These are phyloP conservation scores for Scaptodrosophila latifasciaeformis DNA, from an alignment of 2,888 invertebrate genomes.

Conservation along the genomic window DNA sequence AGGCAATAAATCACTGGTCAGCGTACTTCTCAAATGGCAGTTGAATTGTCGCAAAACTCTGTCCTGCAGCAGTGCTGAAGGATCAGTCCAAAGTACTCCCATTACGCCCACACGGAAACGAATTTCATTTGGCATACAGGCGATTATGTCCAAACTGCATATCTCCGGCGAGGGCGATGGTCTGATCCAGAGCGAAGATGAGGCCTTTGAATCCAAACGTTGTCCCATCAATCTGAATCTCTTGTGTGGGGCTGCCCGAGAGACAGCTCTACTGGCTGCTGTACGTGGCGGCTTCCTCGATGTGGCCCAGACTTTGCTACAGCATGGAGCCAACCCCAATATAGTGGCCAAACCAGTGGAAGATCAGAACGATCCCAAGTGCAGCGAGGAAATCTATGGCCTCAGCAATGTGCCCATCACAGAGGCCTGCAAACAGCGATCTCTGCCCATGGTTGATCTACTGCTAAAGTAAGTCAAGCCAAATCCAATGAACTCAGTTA, in stretches of 20 bases:
- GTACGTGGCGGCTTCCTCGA: slow-evolving; percentile 85
- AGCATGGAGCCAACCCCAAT: slow-evolving; percentile 89
- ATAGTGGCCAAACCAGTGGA: slow-evolving; percentile 77
- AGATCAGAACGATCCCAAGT: slow-evolving; percentile 75
- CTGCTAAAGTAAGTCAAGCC: slow-evolving; percentile 63
- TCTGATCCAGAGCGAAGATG: slow-evolving; percentile 60
- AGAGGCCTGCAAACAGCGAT: slow-evolving; percentile 74
- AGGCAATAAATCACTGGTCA: slow-evolving; percentile 86
- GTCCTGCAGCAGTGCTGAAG: slow-evolving; percentile 15
- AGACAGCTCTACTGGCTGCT: slow-evolving; percentile 89
- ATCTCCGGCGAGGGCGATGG: slow-evolving; percentile 78
- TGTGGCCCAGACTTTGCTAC: slow-evolving; percentile 82
- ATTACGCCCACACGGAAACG: slow-evolving; percentile 79
- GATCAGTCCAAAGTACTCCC: slow-evolving; percentile 67
- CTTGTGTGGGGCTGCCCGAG: slow-evolving; percentile 84
- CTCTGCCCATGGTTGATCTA: slow-evolving; percentile 72
- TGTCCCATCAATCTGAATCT: slow-evolving; percentile 85
- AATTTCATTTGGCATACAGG: slow-evolving; percentile 91
- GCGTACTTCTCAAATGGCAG: slow-evolving; percentile 83
- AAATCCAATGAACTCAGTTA: neutral
- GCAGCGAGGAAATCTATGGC: slow-evolving; percentile 74
- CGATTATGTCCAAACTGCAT: slow-evolving; percentile 88
- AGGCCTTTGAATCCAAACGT: slow-evolving; percentile 72
- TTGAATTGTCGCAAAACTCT: slow-evolving; percentile 77
- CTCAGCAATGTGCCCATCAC: slow-evolving; percentile 73